Evolutionary conservation across 2,888 invertebrate genomes (phyloP).

Genomic region (Ormyrus nitidulus): DNA sequence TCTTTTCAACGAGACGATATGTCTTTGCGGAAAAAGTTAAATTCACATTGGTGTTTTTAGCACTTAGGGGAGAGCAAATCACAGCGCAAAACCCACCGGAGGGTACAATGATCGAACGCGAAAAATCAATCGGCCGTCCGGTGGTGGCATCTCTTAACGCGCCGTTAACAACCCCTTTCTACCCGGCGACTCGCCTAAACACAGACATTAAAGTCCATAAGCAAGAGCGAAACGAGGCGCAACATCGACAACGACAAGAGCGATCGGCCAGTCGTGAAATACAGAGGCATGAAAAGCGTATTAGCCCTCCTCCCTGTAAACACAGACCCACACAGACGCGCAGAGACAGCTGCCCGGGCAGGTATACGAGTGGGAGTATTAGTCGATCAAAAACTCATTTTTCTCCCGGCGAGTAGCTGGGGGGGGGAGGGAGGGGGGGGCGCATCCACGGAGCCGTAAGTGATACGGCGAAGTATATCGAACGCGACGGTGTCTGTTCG

Average conservation of each 20-base stretch:
- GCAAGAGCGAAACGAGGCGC: conserved; percentile 34
- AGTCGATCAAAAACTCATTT: conserved; percentile 57
- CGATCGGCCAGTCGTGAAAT: conserved; percentile 49
- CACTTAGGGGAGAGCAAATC: too few species aligned
- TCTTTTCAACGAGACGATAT: too few species aligned
- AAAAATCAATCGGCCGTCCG: conserved; percentile 14
- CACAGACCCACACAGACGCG: neutral
- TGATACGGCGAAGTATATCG: conserved; percentile 54
- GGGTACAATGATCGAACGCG: too few species aligned
- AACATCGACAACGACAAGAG: conserved; percentile 49
- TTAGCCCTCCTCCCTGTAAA: conserved; percentile 12
- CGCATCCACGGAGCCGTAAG: conserved; percentile 49
- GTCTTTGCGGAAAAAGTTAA: too few species aligned
- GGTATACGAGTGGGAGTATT: conserved; percentile 21
- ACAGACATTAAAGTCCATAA: conserved; percentile 24
- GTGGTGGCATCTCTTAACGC: neutral
- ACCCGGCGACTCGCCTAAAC: conserved; percentile 4
- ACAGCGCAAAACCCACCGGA: too few species aligned
- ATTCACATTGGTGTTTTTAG: too few species aligned
- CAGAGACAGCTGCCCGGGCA: neutral
- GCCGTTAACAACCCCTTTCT: conserved; percentile 2
- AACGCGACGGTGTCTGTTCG: conserved; percentile 54
- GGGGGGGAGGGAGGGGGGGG: neutral
- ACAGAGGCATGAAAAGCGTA: conserved; percentile 51
- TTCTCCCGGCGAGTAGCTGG: conserved; percentile 13